Evolutionary conservation across 2,797 vertebrate species (phyloP).

Genomic region (Thaleichthys pacificus): DNA sequence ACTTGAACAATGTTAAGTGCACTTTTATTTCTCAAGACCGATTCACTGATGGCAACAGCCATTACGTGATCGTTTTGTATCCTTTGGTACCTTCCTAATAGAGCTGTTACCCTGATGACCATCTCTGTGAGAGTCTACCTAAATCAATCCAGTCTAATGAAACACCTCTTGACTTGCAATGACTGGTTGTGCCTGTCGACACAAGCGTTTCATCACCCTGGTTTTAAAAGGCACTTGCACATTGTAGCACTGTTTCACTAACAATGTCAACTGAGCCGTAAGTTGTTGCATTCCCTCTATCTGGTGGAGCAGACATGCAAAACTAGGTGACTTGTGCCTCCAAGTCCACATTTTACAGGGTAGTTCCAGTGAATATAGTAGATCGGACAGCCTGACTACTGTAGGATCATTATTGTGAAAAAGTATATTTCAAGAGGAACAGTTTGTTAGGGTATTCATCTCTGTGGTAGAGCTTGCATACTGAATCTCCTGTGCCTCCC

Average conservation of each 20-base stretch:
- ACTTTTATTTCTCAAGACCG: constrained; percentile 20
- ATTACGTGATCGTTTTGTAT: background rate
- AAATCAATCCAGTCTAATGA: constrained; percentile 6
- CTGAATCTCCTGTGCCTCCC: background rate
- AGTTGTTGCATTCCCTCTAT: no score
- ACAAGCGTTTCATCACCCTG: constrained; percentile 25
- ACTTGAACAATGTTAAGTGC: background rate
- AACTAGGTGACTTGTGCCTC: no score
- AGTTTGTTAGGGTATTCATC: no score
- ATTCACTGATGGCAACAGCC: constrained; percentile 13
- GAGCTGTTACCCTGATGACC: background rate
- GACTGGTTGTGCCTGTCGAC: constrained; percentile 16
- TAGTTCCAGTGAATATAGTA: no score
- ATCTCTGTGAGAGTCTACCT: constrained; percentile 1
- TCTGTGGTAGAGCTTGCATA: background rate
- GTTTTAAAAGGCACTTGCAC: background rate
- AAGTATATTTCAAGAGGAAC: no score
- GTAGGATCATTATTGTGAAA: no score
- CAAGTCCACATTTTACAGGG: no score
- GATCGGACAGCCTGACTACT: no score
- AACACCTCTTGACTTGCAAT: constrained; percentile 30
- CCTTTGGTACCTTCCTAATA: background rate
- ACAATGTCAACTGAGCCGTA: no score
- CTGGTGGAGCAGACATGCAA: no score
- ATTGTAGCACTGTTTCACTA: no score